Evolutionary conservation across 2,888 invertebrate species (phyloP).

Genomic region (Nephrotoma flavescens): DNA sequence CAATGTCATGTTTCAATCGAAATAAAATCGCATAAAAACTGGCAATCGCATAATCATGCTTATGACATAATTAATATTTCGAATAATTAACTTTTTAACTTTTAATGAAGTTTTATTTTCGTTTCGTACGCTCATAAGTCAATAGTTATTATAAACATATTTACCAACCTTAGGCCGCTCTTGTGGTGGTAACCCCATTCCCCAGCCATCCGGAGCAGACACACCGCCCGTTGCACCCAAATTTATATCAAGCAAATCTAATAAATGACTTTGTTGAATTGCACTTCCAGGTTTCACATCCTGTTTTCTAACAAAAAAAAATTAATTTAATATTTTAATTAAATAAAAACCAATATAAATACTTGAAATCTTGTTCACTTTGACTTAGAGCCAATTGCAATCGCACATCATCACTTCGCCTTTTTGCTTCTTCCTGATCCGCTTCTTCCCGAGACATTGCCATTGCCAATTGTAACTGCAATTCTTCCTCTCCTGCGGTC

Average conservation of each 20-base stretch:
- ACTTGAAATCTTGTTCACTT: slow-evolving; percentile 87
- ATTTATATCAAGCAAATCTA: slow-evolving; percentile 72
- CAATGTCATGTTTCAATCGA: too few species aligned
- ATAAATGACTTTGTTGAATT: slow-evolving; percentile 51
- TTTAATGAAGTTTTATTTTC: too few species aligned
- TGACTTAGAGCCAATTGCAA: slow-evolving; percentile 90
- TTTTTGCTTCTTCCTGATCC: slow-evolving; percentile 86
- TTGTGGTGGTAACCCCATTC: slow-evolving; percentile 40
- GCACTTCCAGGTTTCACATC: slow-evolving; percentile 8
- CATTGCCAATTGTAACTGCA: slow-evolving; percentile 92
- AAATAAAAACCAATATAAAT: not conserved
- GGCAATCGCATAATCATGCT: too few species aligned
- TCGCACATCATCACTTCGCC: slow-evolving; percentile 90
- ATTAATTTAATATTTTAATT: not conserved
- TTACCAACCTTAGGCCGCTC: slow-evolving; percentile 30
- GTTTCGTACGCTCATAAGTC: too few species aligned
- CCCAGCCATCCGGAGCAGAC: slow-evolving; percentile 60
- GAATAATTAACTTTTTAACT: too few species aligned
- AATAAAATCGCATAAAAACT: too few species aligned
- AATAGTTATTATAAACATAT: not conserved
- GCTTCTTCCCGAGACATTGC: slow-evolving; percentile 99
- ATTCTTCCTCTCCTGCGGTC: slow-evolving; percentile 94
- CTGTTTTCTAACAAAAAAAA: not conserved
- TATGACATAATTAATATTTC: too few species aligned
- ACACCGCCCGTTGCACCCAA: slow-evolving; percentile 43